Conservation (phyloP, 2,797 vertebrate species). For the Brachymystax lenok region DNA sequence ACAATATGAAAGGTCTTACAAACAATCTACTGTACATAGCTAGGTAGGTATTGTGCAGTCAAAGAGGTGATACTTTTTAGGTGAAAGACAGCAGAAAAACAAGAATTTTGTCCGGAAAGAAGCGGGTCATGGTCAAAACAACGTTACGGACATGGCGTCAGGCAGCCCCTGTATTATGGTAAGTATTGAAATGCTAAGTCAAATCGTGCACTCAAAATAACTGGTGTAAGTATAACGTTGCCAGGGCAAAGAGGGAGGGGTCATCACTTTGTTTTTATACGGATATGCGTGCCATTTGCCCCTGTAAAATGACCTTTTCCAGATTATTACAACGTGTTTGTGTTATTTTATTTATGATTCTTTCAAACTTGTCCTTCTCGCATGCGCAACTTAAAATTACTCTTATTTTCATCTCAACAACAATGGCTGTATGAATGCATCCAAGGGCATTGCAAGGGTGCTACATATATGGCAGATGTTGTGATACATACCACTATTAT, state of each 20-base stretch:
- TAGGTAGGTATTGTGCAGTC: not conserved
- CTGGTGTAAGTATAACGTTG: not conserved
- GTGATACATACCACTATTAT: slow-evolving; percentile 28
- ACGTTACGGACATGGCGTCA: slow-evolving; percentile 70
- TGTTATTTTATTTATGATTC: not conserved
- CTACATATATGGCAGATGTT: slow-evolving; percentile 20
- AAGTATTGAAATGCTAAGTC: slow-evolving; percentile 41
- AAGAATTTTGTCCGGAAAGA: not conserved
- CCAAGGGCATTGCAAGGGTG: slow-evolving; percentile 40
- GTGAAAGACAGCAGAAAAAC: not conserved
- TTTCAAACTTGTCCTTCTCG: not conserved
- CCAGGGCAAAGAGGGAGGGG: not conserved
- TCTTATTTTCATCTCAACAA: not conserved
- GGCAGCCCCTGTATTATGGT: slow-evolving; percentile 76
- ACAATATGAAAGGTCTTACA: not conserved
- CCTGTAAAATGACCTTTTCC: not conserved
- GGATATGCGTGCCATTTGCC: not conserved
- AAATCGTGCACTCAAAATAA: not conserved
- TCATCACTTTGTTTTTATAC: not conserved
- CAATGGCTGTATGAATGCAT: slow-evolving; percentile 19
- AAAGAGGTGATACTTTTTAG: slow-evolving; percentile 13
- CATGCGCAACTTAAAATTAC: not conserved
- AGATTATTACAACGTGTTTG: not conserved
- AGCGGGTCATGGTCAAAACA: not conserved
- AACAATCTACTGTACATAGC: not conserved